Percentiles rank a stretch among this genome's conserved stretches.
Conservation (phyloP, 2,888 invertebrate genomes). For the Caenorhabditis sinica region DNA sequence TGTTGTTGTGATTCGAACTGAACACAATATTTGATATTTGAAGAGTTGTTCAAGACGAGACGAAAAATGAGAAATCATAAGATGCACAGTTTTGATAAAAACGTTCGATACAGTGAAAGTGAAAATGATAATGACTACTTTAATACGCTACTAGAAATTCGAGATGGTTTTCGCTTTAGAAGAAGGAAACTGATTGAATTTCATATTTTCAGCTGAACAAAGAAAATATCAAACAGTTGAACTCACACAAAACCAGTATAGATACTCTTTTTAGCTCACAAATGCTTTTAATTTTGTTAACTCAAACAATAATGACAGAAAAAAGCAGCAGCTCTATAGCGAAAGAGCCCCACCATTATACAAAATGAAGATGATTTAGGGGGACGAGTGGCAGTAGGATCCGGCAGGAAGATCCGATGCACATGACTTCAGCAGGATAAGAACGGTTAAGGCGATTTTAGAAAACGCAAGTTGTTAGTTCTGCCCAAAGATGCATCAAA, state of each 20-base stretch:
- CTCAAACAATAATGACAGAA: neutral
- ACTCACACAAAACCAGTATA: neutral
- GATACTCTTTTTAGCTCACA: neutral
- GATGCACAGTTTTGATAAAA: neutral
- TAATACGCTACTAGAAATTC: too few relatives aligned
- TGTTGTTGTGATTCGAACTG: constrained; percentile 25
- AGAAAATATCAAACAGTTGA: neutral
- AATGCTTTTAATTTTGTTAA: neutral
- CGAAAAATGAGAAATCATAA: neutral
- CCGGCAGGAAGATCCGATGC: neutral
- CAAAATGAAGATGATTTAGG: neutral
- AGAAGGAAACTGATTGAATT: too few relatives aligned
- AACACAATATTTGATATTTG: constrained; percentile 9
- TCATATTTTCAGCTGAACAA: too few relatives aligned
- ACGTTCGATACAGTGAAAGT: too few relatives aligned
- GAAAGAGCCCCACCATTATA: neutral
- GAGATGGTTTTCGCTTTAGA: too few relatives aligned
- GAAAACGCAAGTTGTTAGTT: constrained; percentile 16
- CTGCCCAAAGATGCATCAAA: constrained; percentile 37
- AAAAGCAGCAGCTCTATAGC: neutral
- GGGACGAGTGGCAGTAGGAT: too few relatives aligned
- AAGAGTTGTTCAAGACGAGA: neutral
- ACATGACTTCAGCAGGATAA: constrained; percentile 29
- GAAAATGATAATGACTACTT: too few relatives aligned
- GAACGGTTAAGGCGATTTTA: constrained; percentile 30